Conservation (phyloP, 2,888 invertebrate genomes). For the Eretmocerus hayati region DNA sequence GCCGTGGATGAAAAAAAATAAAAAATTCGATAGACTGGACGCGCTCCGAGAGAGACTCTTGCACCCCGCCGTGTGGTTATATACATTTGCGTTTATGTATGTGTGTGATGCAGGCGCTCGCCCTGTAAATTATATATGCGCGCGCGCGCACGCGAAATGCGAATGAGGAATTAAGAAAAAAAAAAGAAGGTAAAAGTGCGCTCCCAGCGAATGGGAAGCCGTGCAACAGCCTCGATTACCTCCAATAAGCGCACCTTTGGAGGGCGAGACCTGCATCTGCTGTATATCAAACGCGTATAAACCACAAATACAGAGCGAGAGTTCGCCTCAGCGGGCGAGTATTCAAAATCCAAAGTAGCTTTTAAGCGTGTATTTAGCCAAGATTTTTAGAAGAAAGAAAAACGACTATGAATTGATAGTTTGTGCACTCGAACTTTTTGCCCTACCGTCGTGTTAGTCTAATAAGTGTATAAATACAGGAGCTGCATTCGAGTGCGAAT, state of each 20-base stretch:
- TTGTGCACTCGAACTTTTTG: too few species aligned
- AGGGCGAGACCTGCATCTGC: too few species aligned
- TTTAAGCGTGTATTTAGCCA: conserved; percentile 23
- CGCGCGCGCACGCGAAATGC: conserved; percentile 7
- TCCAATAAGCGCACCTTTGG: too few species aligned
- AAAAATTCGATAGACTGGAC: conserved; percentile 39
- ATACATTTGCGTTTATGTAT: background rate
- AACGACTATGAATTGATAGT: too few species aligned
- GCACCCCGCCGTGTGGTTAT: background rate
- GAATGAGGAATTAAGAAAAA: background rate
- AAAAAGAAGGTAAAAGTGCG: background rate
- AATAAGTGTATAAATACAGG: too few species aligned
- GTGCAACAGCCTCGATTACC: too few species aligned
- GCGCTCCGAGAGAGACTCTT: conserved; percentile 43
- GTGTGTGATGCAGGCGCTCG: too few species aligned
- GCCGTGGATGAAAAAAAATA: background rate
- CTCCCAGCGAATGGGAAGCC: conserved; percentile 2
- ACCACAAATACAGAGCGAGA: conserved; percentile 6
- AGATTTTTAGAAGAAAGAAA: conserved; percentile 11
- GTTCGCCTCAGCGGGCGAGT: conserved; percentile 24
- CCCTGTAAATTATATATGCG: conserved; percentile 15
- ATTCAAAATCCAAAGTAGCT: conserved; percentile 13
- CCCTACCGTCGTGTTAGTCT: too few species aligned
- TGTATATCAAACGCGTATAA: too few species aligned
- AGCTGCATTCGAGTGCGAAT: too few species aligned